A percentile compares a stretch with the other conserved stretches of the same genome.
Conservation (phyloP, 2,888 invertebrate species). For the Hydropsyche betteni region DNA sequence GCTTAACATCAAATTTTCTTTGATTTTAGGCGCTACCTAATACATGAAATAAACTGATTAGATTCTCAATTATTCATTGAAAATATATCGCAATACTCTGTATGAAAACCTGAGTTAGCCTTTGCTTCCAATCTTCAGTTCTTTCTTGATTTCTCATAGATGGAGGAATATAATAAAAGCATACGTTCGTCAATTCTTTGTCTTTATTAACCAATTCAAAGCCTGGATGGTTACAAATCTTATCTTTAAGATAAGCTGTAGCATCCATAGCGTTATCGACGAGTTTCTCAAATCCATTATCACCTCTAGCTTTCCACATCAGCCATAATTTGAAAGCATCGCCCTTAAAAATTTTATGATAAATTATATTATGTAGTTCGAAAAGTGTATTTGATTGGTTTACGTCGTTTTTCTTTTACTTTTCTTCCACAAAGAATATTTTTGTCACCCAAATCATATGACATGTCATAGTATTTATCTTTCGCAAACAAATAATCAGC, state of each 20-base stretch:
- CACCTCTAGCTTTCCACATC: slow-evolving; percentile 87
- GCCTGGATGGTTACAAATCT: slow-evolving; percentile 64
- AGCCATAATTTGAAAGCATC: slow-evolving; percentile 94
- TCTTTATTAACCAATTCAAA: slow-evolving; percentile 69
- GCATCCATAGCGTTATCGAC: slow-evolving; percentile 73
- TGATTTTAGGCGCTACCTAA: slow-evolving; percentile 75
- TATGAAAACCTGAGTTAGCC: slow-evolving; percentile 62
- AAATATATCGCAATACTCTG: too few relatives aligned
- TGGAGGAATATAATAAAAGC: slow-evolving; percentile 86
- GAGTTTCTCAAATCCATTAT: slow-evolving; percentile 66
- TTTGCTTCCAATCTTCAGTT: slow-evolving; percentile 64
- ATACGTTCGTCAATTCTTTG: slow-evolving; percentile 83
- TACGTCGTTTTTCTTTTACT: slow-evolving; percentile 57
- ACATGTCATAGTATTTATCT: slow-evolving; percentile 84
- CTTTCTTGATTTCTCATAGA: slow-evolving; percentile 61
- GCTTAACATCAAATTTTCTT: slow-evolving; percentile 71
- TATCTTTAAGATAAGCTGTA: slow-evolving; percentile 67
- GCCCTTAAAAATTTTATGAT: slow-evolving; percentile 60
- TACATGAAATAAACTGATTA: slow-evolving; percentile 26
- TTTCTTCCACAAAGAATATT: slow-evolving; percentile 93
- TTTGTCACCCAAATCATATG: slow-evolving; percentile 85
- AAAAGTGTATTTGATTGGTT: too few relatives aligned
- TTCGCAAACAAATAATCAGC: slow-evolving; percentile 84
- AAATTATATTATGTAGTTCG: too few relatives aligned
- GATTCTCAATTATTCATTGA: not conserved